Conservation (phyloP, 1,140 invertebrate genomes). For the Bradynema listronoti region DNA sequence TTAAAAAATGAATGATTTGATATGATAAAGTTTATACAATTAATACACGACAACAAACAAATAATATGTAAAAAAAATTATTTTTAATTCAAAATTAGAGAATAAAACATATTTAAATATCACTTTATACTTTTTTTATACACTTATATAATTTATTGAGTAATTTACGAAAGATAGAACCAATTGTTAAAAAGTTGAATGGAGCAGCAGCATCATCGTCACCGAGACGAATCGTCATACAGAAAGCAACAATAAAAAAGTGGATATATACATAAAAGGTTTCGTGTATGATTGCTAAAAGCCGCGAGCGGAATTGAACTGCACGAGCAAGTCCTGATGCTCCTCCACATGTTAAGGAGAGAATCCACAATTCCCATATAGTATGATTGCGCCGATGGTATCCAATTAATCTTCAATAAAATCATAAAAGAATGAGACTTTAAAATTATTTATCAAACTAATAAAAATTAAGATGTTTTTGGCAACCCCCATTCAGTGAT, state of each 20-base stretch:
- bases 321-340: constrained; percentile 26
- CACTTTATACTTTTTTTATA: not conserved
- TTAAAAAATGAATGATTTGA: not conserved
- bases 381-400: constrained; percentile 16
- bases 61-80: not conserved
- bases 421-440: too few relatives aligned
- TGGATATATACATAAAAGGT: constrained; percentile 35
- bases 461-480: too few relatives aligned
- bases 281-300: constrained; percentile 38
- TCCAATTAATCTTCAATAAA: constrained; percentile 11
- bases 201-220: too few relatives aligned
- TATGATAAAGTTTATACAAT: too few relatives aligned
- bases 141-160: not conserved
- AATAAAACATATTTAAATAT: not conserved
- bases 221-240: constrained; percentile 20
- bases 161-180: not conserved
- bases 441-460: too few relatives aligned
- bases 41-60: too few relatives aligned
- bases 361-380: constrained; percentile 29
- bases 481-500: too few relatives aligned
- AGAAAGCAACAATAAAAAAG: constrained; percentile 36
- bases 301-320: constrained; percentile 32
- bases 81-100: too few relatives aligned
- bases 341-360: constrained; percentile 24
- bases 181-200: too few relatives aligned